Base-by-base conservation (phyloP, 1,140 invertebrate species). In the Lucilia sericata region DNA sequence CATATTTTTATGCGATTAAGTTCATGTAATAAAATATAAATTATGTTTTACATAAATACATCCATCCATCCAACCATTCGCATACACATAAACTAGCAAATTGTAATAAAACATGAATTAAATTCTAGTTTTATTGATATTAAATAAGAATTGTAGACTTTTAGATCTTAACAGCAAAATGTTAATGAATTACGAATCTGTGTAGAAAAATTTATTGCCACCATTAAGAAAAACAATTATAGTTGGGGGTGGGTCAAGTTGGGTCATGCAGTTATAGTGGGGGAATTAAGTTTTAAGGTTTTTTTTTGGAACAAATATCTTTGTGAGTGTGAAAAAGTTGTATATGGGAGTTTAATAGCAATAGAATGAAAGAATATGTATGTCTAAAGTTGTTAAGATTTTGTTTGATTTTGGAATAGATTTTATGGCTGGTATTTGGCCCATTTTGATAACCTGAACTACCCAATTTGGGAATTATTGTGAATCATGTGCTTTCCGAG, bases 1-100 rank as follows among this genome's bases (percentile, higher is more conserved):
- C 65, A 19, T 70, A 70, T 70, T 70, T 70, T 70, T 19, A 25
- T 70, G 65, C n/a, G 65, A 70, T 70, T 70, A 70, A 70, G 65
- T 70, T 21, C 19, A 21, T 70, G 55, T 60, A 70, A 70, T 70
- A 70, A 70, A 70, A 70, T 70, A 70, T 70, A 70, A 70, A 70
- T 70, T 70, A 70, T 70, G 65, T 70, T 70, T 21, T 70, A 70
- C 65, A 70, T 25, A 70, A 3, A 60, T 30, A 30, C 25, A 17
- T 60, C n/a, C 13, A 60, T 17, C 3, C 55, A 60, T 17, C 14
- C 17, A 17, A 14, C 3, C 55, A n/a, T 60, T n/a, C 14, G n/a
- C 14, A 17, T 5, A 7, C n/a, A 60, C 51, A 60, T n/a, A n/a
- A 60, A 60, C n/a, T 7, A 60, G 55, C n/a, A 70, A 70, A 70